phyloP scores from a whole-genome alignment of 1,140 invertebrate genomes.

The Saccostrea glomerata region DNA sequence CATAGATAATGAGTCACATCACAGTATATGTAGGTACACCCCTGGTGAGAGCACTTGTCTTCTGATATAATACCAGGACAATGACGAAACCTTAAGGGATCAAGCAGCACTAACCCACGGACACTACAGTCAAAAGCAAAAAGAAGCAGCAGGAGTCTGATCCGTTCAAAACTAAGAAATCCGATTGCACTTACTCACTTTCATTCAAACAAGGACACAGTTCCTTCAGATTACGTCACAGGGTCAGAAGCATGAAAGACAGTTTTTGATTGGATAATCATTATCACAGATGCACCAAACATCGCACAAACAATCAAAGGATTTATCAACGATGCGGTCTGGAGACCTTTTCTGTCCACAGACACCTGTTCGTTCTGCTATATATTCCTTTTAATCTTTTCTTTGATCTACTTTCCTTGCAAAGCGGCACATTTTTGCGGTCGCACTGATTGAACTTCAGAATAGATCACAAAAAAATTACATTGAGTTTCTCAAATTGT shows the following conservation, averaged over 20 bases:
- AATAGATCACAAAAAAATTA: not conserved
- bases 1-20: not conserved
- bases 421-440: not conserved
- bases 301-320: not conserved
- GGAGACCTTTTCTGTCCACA: not conserved
- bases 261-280: conserved; percentile 31
- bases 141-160: conserved; percentile 9
- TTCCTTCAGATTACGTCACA: not conserved
- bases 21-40: not conserved
- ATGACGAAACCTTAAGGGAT: not conserved
- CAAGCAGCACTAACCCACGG: not conserved
- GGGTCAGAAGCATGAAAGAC: not conserved
- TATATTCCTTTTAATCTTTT: not conserved
- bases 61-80: not conserved
- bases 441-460: not conserved
- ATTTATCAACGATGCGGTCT: not conserved
- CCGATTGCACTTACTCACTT: conserved; percentile 2
- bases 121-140: not conserved
- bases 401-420: not conserved
- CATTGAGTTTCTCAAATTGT: not conserved
- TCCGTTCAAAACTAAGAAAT: not conserved
- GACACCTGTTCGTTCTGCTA: not conserved
- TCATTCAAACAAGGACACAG: not conserved
- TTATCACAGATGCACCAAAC: conserved; percentile 15
- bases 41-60: not conserved